Evolutionary conservation across 2,888 invertebrate genomes (phyloP).

Genomic region (Pristionchus mayeri): DNA sequence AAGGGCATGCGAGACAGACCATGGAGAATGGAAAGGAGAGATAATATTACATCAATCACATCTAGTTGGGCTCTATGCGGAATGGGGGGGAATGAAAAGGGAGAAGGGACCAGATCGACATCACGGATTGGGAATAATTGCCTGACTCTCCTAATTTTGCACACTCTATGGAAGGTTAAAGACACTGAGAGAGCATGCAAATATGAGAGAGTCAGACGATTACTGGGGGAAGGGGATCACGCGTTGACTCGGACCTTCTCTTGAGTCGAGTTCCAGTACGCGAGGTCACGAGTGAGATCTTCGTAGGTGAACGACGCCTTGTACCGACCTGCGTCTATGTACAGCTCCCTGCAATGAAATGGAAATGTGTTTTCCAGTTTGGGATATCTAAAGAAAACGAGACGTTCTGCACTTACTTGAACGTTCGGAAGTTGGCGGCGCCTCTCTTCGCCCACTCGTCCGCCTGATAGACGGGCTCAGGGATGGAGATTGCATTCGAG

Average conservation of each 20-base stretch:
- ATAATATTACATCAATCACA: no score
- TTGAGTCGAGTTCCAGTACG: conserved; percentile 53
- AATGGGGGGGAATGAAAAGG: no score
- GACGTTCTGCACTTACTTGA: conserved; percentile 34
- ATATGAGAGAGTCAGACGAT: no score
- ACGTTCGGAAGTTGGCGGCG: conserved; percentile 50
- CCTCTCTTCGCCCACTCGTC: conserved; percentile 72
- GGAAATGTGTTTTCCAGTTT: no score
- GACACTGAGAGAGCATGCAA: no score
- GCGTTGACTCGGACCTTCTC: conserved; percentile 51
- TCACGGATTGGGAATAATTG: no score
- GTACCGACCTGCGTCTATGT: background rate
- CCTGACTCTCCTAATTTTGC: no score
- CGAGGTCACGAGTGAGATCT: conserved; percentile 45
- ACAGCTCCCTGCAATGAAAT: background rate
- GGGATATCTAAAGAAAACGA: background rate
- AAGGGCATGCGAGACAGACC: no score
- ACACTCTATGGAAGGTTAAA: no score
- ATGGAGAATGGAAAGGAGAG: no score
- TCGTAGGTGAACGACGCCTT: conserved; percentile 33
- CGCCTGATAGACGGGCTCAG: conserved; percentile 69
- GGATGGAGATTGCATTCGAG: conserved; percentile 57
- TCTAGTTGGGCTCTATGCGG: no score
- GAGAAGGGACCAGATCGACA: no score
- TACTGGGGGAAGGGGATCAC: conserved; percentile 5